These are phyloP conservation scores for Hippocampus guttulatus DNA, from an alignment of 2,113 vertebrate genomes.

Conservation along the genomic window DNA sequence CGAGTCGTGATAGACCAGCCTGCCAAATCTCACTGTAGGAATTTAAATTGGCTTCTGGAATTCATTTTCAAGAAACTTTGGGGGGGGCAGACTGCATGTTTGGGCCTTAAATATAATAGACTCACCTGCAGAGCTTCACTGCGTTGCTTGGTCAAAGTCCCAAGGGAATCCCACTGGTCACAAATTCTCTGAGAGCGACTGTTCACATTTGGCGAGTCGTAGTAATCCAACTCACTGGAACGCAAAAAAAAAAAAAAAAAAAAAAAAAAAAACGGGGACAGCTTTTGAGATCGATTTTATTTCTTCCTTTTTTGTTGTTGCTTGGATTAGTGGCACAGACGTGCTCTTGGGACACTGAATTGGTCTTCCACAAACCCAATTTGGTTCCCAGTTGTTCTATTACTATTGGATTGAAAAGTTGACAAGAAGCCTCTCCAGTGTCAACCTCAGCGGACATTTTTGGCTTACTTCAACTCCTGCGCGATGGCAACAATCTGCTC, in stretches of 20 bases:
- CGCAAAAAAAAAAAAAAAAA: constrained; percentile 14
- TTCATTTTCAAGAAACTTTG: background rate
- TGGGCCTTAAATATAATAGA: background rate
- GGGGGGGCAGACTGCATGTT: too few relatives aligned
- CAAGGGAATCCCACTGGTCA: constrained; percentile 95
- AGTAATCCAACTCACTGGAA: constrained; percentile 94
- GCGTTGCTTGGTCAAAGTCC: constrained; percentile 89
- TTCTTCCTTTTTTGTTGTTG: background rate
- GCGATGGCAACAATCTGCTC: constrained; percentile 98
- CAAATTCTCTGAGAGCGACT: constrained; percentile 96
- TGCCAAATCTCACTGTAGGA: too few relatives aligned
- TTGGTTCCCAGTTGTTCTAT: too few relatives aligned
- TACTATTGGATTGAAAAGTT: too few relatives aligned
- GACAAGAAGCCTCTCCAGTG: too few relatives aligned
- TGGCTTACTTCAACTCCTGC: constrained; percentile 89
- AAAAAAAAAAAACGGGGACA: background rate
- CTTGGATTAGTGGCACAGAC: too few relatives aligned
- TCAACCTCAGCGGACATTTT: background rate
- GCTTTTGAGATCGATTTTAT: background rate
- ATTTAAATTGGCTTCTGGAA: background rate
- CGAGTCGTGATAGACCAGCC: too few relatives aligned
- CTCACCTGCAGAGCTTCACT: constrained; percentile 91
- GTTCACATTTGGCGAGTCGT: constrained; percentile 95
- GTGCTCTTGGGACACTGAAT: background rate
- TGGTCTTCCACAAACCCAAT: too few relatives aligned